Evolutionary conservation across 2,888 invertebrate species (phyloP).

Genomic region (Hoplodrina blanda): DNA sequence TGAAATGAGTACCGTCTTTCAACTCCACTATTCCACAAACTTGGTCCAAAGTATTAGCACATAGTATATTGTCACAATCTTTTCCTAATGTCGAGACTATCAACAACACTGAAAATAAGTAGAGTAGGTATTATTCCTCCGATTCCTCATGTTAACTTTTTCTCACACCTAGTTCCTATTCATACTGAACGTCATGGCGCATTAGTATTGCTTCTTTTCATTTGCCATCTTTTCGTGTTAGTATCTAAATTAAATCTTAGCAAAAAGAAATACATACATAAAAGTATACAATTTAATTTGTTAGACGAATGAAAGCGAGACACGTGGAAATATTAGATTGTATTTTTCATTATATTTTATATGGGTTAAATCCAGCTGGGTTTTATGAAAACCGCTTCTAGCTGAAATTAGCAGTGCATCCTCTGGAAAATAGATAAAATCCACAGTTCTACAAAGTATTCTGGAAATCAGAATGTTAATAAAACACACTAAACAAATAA

Average conservation of each 20-base stretch:
- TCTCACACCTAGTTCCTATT: not conserved
- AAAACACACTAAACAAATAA: not conserved
- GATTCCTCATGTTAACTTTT: not conserved
- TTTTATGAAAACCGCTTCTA: constrained; percentile 1
- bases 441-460: not conserved
- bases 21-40: constrained; percentile 75
- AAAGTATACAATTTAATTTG: constrained; percentile 6
- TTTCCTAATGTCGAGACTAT: constrained; percentile 42
- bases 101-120: constrained; percentile 53
- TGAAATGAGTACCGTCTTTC: constrained; percentile 58
- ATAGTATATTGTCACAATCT: constrained; percentile 70
- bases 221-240: not conserved
- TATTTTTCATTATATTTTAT: constrained; percentile 25
- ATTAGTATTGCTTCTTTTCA: not conserved
- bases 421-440: not conserved
- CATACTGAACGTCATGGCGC: not conserved
- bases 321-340: constrained; percentile 12
- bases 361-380: not conserved
- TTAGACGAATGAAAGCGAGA: not conserved
- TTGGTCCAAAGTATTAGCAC: constrained; percentile 78
- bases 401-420: constrained; percentile 13
- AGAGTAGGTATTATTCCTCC: constrained; percentile 4
- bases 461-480: no score
- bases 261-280: not conserved
- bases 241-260: constrained; percentile 3